Evolutionary conservation across 2,797 vertebrate species (phyloP), one percentile per base, ranked within the genome.

Genomic region (Hypotaenidia okinawae): DNA sequence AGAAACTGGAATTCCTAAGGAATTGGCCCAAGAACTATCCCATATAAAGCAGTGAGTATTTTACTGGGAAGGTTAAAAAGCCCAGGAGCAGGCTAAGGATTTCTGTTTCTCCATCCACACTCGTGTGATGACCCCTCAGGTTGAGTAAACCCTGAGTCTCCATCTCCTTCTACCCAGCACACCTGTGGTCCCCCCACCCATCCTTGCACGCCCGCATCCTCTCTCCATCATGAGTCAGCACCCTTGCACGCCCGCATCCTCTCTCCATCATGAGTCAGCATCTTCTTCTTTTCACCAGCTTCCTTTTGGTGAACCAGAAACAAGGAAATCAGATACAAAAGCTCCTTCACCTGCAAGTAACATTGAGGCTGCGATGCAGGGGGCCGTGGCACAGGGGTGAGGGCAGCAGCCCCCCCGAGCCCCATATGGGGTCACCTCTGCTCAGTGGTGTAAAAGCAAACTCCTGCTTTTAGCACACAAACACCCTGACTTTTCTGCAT

Each of bases 261-360:
- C 59, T 30, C 61, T 47, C 45, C 45, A 3, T 74, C 45, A 5
- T 0, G 2, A 62, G 1, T 61, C 67, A 19, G 41, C 87, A 5
- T 45, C 89, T 94, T 93, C 79, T 64, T 43, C 23, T 95, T 93
- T 68, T 24, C 81, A 41, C 68, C 72, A 16, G 33, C 55, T 54
- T 68, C 87, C 59, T 80, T 90, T 91, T 41, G 2, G 2, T n/a
- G 47, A 91, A 33, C 28, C 75, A 75, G 45, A 90, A 78, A 87
- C 95, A 95, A 87, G 94, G 88, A 87, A 90, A 89, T 92, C 91
- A n/a, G 90, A 93, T 96, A 92, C 95, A 94, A 93, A 95, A 96
- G 78, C 88, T 94, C 85, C 83, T 94, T 83, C 85, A 61, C 64
- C 49, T 84, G 55, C 77, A 17, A 55, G 90, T 94, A 86, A 93